phyloP scores from a whole-genome alignment of 2,888 invertebrate genomes.

The Ormyrus nitidulus region DNA sequence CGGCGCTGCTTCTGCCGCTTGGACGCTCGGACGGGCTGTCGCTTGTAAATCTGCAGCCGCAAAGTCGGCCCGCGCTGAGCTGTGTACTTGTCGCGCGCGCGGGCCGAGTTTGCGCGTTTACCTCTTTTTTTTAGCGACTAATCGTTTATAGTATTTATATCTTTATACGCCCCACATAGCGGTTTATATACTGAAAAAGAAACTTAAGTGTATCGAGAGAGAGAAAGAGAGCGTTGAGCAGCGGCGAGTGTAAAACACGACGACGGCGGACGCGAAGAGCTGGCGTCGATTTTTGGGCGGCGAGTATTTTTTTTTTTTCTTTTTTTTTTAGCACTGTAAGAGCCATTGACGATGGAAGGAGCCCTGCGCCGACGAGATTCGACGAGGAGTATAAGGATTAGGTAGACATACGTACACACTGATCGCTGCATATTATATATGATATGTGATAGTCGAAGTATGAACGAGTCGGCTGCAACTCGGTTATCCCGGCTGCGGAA shows the following conservation, averaged over 20 bases:
- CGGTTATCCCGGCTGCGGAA: constrained; percentile 66
- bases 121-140: constrained; percentile 48
- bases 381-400: not conserved
- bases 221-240: constrained; percentile 9
- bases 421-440: constrained; percentile 65
- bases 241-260: no score
- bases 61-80: constrained; percentile 30
- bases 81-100: not conserved
- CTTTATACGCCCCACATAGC: constrained; percentile 54
- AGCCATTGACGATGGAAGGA: constrained; percentile 45
- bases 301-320: constrained; percentile 15
- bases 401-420: constrained; percentile 40
- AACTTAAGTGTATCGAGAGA: constrained; percentile 52
- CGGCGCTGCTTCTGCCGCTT: constrained; percentile 59
- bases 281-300: not conserved
- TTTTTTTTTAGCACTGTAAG: constrained; percentile 41
- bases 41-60: constrained; percentile 56
- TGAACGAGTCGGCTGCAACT: constrained; percentile 63
- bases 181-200: constrained; percentile 49
- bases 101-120: constrained; percentile 39
- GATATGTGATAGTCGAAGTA: constrained; percentile 70
- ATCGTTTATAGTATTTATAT: constrained; percentile 57
- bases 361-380: constrained; percentile 2
- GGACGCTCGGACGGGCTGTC: constrained; percentile 61
- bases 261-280: no score